A percentile compares a stretch with the other conserved stretches of the same genome.
These are phyloP conservation scores for Spisula solida DNA, from an alignment of 2,888 invertebrate species.

Conservation along the genomic window DNA sequence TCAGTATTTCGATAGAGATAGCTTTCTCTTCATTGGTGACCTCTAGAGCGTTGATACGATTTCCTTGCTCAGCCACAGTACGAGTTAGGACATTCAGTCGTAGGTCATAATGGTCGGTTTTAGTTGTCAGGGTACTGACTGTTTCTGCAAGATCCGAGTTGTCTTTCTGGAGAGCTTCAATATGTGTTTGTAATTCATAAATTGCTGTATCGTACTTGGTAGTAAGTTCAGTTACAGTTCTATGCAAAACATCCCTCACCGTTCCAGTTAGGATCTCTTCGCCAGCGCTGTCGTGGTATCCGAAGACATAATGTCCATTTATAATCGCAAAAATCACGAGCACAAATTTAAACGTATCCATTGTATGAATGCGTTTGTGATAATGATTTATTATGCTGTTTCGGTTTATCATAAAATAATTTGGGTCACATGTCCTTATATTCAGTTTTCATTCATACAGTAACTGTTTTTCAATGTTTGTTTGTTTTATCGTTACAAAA, in stretches of 20 bases:
- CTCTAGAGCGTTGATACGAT: neutral
- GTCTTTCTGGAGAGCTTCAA: constrained; percentile 13
- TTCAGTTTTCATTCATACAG: neutral
- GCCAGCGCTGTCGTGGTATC: neutral
- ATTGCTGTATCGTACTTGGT: neutral
- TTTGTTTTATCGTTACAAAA: too few species aligned
- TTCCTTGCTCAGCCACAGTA: neutral
- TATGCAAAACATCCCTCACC: neutral
- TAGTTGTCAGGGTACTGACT: neutral
- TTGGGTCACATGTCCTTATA: neutral
- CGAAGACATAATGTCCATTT: neutral
- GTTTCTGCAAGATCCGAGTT: neutral
- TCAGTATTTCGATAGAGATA: neutral
- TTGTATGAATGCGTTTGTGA: neutral
- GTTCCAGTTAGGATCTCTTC: neutral
- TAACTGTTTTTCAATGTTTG: neutral
- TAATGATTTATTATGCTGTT: neutral
- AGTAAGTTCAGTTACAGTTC: neutral
- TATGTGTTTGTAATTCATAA: neutral
- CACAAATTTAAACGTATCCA: neutral
- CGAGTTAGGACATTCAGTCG: neutral
- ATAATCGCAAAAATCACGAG: neutral
- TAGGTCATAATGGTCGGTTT: neutral
- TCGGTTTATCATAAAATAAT: too few species aligned
- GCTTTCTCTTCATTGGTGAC: neutral